These are phyloP conservation scores for Centropus bengalensis DNA, from an alignment of 2,113 vertebrate genomes.

Conservation along the genomic window DNA sequence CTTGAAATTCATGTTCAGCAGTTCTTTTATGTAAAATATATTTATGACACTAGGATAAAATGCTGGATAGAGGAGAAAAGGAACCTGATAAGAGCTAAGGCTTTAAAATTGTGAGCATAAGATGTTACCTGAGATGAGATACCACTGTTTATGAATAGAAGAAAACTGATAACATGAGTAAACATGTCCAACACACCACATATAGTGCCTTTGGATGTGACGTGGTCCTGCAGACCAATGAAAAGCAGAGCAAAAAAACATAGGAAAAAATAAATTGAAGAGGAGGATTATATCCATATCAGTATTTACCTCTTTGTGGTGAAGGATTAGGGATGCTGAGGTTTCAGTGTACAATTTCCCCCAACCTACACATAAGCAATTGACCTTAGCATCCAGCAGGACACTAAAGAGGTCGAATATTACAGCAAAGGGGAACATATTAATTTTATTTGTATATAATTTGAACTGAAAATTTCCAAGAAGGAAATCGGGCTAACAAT, in stretches of 20 bases:
- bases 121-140: neutral
- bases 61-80: neutral
- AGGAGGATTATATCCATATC: neutral
- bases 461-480: neutral
- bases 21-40: neutral
- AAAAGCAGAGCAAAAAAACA: neutral
- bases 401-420: neutral
- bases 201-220: neutral
- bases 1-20: neutral
- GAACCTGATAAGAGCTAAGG: neutral
- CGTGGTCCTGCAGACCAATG: neutral
- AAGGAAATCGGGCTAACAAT: neutral
- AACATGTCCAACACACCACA: neutral
- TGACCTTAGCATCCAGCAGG: neutral
- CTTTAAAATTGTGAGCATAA: neutral
- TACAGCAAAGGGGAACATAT: neutral
- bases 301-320: neutral
- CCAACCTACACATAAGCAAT: neutral
- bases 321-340: neutral
- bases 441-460: neutral
- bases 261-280: too few species aligned
- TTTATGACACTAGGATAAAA: neutral
- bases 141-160: neutral
- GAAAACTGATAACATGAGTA: neutral
- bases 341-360: neutral